A percentile compares a stretch with the other conserved stretches of the same genome.
Evolutionary conservation across 2,888 invertebrate species (phyloP).

Genomic region (Graphium colonna): DNA sequence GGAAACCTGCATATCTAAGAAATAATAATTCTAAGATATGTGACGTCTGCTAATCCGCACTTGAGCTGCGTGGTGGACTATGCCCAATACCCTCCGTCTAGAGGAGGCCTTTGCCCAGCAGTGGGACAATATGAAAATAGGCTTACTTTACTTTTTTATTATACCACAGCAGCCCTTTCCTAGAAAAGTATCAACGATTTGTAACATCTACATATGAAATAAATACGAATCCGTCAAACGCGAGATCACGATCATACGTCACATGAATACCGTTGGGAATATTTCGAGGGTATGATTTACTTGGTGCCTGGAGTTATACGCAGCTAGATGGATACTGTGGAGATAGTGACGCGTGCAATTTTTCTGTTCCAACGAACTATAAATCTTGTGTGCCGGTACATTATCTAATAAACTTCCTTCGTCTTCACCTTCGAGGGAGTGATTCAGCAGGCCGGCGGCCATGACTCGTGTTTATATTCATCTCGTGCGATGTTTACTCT

Average conservation of each 20-base stretch:
- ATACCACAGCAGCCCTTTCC: too few relatives aligned
- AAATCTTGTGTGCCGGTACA: slow-evolving; percentile 65
- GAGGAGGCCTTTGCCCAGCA: too few relatives aligned
- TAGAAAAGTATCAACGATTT: too few relatives aligned
- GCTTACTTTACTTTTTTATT: too few relatives aligned
- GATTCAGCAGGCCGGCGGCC: slow-evolving; percentile 65
- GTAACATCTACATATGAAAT: too few relatives aligned
- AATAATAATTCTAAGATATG: too few relatives aligned
- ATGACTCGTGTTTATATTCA: slow-evolving; percentile 66
- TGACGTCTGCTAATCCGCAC: too few relatives aligned
- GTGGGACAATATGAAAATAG: too few relatives aligned
- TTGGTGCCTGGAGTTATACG: slow-evolving; percentile 11
- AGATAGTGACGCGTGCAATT: slow-evolving; percentile 55
- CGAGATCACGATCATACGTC: slow-evolving; percentile 15
- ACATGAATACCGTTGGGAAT: slow-evolving; percentile 13
- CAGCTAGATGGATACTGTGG: slow-evolving; percentile 4
- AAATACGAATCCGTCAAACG: too few relatives aligned
- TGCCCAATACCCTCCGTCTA: too few relatives aligned
- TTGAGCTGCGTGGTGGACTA: too few relatives aligned
- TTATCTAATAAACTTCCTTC: slow-evolving; percentile 68
- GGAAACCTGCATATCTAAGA: too few relatives aligned
- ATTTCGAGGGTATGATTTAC: slow-evolving; percentile 25
- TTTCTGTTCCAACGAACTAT: slow-evolving; percentile 64
- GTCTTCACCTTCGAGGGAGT: slow-evolving; percentile 63
- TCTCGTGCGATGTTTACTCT: slow-evolving; percentile 64